Evolutionary conservation across 2,113 vertebrate species (phyloP).

Genomic region (Anseranas semipalmata): DNA sequence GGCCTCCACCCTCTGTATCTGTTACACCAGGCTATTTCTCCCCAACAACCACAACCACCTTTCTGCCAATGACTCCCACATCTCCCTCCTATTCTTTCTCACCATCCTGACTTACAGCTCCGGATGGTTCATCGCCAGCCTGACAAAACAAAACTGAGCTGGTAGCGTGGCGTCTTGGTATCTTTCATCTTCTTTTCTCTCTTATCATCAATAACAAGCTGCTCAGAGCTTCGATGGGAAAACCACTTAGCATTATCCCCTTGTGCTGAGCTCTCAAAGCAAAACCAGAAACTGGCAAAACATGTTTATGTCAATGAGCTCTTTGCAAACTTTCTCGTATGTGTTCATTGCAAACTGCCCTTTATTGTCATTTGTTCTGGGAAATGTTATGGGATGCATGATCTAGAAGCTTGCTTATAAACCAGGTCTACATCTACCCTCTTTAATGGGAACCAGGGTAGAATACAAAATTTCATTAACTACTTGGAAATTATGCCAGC

Average conservation of each 20-base stretch:
- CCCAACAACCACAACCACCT: slow-evolving; percentile 21
- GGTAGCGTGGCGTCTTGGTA: slow-evolving; percentile 21
- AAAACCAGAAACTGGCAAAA: slow-evolving; percentile 42
- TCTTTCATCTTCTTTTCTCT: slow-evolving; percentile 48
- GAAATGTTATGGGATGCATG: not conserved
- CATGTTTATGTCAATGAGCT: not conserved
- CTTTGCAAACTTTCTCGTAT: not conserved
- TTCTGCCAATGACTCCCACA: not conserved
- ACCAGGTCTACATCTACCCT: not conserved
- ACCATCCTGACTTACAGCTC: slow-evolving; percentile 27
- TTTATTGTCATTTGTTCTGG: not conserved
- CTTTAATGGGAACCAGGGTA: not conserved
- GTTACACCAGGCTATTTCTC: not conserved
- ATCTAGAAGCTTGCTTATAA: not conserved
- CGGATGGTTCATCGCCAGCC: not conserved
- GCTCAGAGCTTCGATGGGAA: not conserved
- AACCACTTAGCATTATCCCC: slow-evolving; percentile 34
- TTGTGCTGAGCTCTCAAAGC: slow-evolving; percentile 44
- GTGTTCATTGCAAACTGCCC: not conserved
- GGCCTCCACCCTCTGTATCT: not conserved
- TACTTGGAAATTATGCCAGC: not conserved
- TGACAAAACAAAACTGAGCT: slow-evolving; percentile 54
- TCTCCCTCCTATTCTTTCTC: slow-evolving; percentile 38
- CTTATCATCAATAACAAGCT: slow-evolving; percentile 44
- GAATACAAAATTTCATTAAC: not conserved